A percentile compares a stretch with the other conserved stretches of the same genome.
phyloP scores from a whole-genome alignment of 2,113 vertebrate species.

The Oncorhynchus tshawytscha region DNA sequence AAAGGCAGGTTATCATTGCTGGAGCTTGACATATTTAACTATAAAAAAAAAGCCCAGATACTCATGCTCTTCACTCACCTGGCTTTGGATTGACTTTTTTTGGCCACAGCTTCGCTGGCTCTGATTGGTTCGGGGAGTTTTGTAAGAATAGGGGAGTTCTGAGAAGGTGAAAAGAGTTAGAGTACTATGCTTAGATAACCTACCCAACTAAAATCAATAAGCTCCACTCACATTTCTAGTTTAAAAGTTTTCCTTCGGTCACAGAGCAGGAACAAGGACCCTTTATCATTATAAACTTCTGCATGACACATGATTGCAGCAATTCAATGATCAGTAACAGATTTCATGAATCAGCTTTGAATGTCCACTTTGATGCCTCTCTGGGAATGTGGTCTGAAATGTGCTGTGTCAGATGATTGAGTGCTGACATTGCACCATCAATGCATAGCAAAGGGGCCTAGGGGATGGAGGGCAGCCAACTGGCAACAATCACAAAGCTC shows the following conservation, averaged over 20 bases:
- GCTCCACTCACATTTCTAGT: neutral
- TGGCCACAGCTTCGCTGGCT: slow-evolving; percentile 94
- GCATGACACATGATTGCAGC: neutral
- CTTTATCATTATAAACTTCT: neutral
- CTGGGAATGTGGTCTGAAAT: slow-evolving; percentile 2
- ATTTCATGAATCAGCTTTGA: neutral
- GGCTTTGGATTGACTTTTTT: slow-evolving; percentile 96
- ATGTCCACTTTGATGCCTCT: slow-evolving; percentile 11
- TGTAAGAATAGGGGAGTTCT: slow-evolving; percentile 88
- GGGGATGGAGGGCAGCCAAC: slow-evolving; percentile 23
- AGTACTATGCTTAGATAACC: neutral
- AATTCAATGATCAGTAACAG: neutral
- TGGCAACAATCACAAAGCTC: slow-evolving; percentile 19
- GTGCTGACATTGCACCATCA: slow-evolving; percentile 39
- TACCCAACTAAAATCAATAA: neutral
- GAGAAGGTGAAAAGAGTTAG: slow-evolving; percentile 32
- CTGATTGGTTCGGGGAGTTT: slow-evolving; percentile 95
- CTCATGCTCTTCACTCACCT: slow-evolving; percentile 73
- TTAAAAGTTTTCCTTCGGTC: neutral
- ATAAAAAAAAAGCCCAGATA: neutral
- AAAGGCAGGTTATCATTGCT: neutral
- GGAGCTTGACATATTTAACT: neutral
- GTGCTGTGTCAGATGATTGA: slow-evolving; percentile 22
- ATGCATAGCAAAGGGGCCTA: slow-evolving; percentile 23
- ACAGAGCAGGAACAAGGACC: too few relatives aligned